Evolutionary conservation across 2,113 vertebrate species (phyloP).

Genomic region (Cyprinodon tularosa): DNA sequence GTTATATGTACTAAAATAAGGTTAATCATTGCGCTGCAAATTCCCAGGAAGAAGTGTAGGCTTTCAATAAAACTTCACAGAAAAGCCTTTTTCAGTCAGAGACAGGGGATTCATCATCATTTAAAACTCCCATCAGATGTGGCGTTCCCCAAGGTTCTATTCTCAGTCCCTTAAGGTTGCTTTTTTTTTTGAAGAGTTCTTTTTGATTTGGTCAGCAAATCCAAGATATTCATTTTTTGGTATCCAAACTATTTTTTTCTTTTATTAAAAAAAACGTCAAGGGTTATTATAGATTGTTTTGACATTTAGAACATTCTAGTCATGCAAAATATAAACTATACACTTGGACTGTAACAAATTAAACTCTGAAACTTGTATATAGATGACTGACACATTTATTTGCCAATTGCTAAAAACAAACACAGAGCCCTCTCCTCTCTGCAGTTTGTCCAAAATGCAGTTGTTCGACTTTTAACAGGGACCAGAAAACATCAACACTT

Average conservation of each 20-base stretch:
- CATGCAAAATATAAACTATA: background rate
- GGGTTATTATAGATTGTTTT: background rate
- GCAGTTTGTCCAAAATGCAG: no score
- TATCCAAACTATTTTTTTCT: background rate
- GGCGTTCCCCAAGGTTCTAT: background rate
- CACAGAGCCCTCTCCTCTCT: no score
- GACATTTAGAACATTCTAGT: background rate
- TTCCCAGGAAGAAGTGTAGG: background rate
- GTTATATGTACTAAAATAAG: no score
- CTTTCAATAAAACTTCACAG: constrained; percentile 42
- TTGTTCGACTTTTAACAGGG: no score
- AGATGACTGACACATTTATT: no score
- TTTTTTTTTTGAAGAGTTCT: background rate
- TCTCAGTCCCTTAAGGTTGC: background rate
- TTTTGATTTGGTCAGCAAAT: background rate
- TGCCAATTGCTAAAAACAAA: no score
- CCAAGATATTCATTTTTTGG: background rate
- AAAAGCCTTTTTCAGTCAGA: constrained; percentile 26
- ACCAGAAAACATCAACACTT: no score
- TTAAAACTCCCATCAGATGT: background rate
- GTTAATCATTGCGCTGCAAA: no score
- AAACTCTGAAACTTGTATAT: no score
- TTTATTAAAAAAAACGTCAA: background rate
- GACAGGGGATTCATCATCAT: background rate
- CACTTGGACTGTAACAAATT: background rate